Conservation (phyloP, 1,140 invertebrate genomes). For the Rhagoletis pomonella region DNA sequence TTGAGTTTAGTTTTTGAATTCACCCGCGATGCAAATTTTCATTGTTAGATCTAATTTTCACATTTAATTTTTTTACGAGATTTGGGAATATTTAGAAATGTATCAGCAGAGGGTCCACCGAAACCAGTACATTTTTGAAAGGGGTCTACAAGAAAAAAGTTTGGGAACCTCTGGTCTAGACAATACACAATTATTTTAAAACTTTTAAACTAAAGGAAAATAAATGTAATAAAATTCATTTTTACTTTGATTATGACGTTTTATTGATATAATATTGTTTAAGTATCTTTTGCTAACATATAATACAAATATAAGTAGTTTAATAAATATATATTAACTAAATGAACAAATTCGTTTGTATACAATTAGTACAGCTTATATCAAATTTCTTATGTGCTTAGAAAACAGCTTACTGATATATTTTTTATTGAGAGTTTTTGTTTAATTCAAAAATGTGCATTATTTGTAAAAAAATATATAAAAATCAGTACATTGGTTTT, state of each 20-base stretch:
- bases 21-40: too few relatives aligned
- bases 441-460: background rate
- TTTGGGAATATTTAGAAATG: too few relatives aligned
- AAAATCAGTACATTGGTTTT: background rate
- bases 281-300: constrained; percentile 35
- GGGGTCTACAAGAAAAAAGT: too few relatives aligned
- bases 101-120: too few relatives aligned
- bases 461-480: background rate
- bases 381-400: background rate
- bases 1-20: too few relatives aligned
- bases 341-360: background rate
- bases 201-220: background rate
- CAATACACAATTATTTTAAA: too few relatives aligned
- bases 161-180: too few relatives aligned
- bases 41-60: too few relatives aligned
- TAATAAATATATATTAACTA: constrained; percentile 13
- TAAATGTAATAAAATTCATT: background rate
- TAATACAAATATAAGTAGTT: constrained; percentile 31
- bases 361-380: background rate
- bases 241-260: constrained; percentile 33
- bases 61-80: too few relatives aligned
- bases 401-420: background rate
- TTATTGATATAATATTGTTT: constrained; percentile 39
- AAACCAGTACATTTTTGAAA: too few relatives aligned
- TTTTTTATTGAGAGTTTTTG: background rate